Evolutionary conservation across 2,797 vertebrate species (phyloP).

Genomic region (Pithecia hirsuta): DNA sequence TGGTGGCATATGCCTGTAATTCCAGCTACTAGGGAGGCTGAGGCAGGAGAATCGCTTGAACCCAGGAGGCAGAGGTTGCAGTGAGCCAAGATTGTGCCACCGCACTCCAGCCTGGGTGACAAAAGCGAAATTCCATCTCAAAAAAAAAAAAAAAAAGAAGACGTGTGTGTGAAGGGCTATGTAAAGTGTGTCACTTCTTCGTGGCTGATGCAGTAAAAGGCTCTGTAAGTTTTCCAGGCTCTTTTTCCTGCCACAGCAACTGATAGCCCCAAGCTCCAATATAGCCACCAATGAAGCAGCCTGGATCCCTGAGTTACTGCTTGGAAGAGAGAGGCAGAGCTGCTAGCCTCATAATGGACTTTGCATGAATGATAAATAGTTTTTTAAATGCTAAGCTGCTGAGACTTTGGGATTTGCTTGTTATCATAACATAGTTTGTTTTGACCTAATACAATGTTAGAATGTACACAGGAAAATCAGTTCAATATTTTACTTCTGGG

Average conservation of each 20-base stretch:
- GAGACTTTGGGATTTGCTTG: neutral
- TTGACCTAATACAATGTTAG: neutral
- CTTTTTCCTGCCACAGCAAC: neutral
- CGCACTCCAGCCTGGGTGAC: neutral
- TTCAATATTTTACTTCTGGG: neutral
- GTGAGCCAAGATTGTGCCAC: neutral
- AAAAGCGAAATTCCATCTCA: too few relatives aligned
- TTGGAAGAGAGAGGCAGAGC: neutral
- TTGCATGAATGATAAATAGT: neutral
- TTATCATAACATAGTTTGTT: neutral
- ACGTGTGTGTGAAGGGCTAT: too few relatives aligned
- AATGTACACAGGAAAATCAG: neutral
- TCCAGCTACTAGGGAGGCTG: too few relatives aligned
- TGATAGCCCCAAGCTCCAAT: neutral
- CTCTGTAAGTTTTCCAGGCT: neutral
- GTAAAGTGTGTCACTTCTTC: neutral
- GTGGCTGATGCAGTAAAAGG: neutral
- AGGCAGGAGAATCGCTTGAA: neutral
- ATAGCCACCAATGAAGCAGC: neutral
- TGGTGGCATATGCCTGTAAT: neutral
- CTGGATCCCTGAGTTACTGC: neutral
- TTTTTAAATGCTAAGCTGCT: neutral
- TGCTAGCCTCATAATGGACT: neutral
- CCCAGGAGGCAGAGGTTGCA: neutral
- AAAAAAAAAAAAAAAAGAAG: too few relatives aligned